These are phyloP conservation scores for Cassiopea andromeda DNA, from an alignment of 30 jellyfish, hydroid and myxozoan genomes.

Conservation along the genomic window DNA sequence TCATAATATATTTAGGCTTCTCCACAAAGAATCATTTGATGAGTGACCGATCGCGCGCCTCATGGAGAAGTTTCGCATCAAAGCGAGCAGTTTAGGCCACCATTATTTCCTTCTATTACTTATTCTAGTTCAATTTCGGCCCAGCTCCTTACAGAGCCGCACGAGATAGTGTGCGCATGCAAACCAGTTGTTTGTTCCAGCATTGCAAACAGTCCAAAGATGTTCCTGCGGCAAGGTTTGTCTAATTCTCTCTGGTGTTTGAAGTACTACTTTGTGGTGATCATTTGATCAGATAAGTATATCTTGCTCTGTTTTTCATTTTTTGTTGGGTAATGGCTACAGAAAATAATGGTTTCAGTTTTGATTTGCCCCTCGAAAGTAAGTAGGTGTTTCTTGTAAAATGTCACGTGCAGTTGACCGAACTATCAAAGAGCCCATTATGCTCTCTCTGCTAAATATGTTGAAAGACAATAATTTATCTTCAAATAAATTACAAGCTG, in stretches of 20 bases:
- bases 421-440: conserved; percentile 1
- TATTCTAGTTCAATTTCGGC: conserved; percentile 50
- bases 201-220: conserved; percentile 6
- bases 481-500: conserved; percentile 16
- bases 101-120: no score
- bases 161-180: conserved; percentile 43
- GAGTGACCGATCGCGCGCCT: no score
- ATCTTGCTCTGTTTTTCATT: not conserved
- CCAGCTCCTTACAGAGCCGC: conserved; percentile 58
- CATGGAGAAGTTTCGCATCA: no score
- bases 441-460: not conserved
- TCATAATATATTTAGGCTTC: no score
- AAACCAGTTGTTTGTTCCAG: conserved; percentile 9
- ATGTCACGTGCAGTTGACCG: not conserved
- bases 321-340: not conserved
- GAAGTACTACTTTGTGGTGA: not conserved
- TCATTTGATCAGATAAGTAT: conserved; percentile 20
- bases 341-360: not conserved
- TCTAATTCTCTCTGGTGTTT: not conserved
- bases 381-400: not conserved
- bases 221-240: not conserved
- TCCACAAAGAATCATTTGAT: no score
- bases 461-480: not conserved
- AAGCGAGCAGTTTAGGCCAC: no score
- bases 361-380: conserved; percentile 2